Percentiles rank a stretch among this genome's conserved stretches.
These are phyloP conservation scores for Brenthis daphne DNA, from an alignment of 2,888 invertebrate genomes.

Conservation along the genomic window DNA sequence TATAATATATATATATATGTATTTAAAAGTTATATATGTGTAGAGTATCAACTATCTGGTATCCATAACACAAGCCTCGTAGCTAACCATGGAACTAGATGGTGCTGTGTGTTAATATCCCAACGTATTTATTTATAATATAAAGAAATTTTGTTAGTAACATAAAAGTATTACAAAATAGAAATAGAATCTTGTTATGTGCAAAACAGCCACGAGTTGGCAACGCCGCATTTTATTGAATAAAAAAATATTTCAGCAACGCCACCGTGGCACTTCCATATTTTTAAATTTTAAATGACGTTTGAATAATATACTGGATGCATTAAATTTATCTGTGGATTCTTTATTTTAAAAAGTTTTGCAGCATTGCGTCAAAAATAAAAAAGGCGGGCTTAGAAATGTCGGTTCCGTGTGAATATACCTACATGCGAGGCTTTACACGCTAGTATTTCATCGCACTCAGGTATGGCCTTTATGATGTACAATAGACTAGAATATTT, in stretches of 20 bases:
- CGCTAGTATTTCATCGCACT: not conserved
- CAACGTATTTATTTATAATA: too few species aligned
- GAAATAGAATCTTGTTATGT: slow-evolving; percentile 8
- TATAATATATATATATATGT: too few species aligned
- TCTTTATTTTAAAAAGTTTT: slow-evolving; percentile 30
- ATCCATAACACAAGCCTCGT: too few species aligned
- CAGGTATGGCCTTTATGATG: not conserved
- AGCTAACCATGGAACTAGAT: too few species aligned
- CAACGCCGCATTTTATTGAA: slow-evolving; percentile 59
- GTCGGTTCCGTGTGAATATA: slow-evolving; percentile 14
- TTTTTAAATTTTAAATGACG: slow-evolving; percentile 34
- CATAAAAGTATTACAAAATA: not conserved
- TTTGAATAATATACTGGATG: slow-evolving; percentile 34
- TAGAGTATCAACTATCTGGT: too few species aligned
- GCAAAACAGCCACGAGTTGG: slow-evolving; percentile 53
- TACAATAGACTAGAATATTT: not conserved
- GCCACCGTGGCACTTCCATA: slow-evolving; percentile 27
- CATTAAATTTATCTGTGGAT: slow-evolving; percentile 29
- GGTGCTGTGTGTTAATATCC: too few species aligned
- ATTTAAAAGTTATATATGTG: too few species aligned
- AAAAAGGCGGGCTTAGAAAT: slow-evolving; percentile 10
- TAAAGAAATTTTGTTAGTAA: not conserved
- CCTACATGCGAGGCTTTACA: not conserved
- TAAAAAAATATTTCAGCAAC: slow-evolving; percentile 35
- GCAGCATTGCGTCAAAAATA: slow-evolving; percentile 32